Base-by-base conservation (phyloP, 2,797 vertebrate genomes). In the Momotus momota region DNA sequence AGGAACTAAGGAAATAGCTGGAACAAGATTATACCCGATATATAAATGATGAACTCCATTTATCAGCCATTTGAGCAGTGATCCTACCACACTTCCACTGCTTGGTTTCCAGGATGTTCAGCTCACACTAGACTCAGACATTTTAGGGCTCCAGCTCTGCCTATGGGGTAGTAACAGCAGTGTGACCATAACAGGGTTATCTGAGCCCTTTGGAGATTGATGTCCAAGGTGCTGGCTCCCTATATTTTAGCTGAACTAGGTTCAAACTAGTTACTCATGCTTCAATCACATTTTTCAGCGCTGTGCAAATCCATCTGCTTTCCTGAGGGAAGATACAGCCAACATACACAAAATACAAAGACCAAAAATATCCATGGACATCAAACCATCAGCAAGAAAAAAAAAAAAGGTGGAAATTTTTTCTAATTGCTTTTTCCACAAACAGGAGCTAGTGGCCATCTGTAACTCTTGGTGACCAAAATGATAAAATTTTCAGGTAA, bases 151-250 rank as follows among this genome's bases (percentile, higher is more conserved):
- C 12, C 52, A 70, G 58, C 38, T 45, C 52, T 54, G 35, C 26
- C 60, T 33, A 1, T 6, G 19, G 26, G 5, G 21, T 7, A 31
- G 52, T 1, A 1, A 48, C 9, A 78, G 64, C 73, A 77, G 22
- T 1, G 8, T 26, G 57, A 18, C 43, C 1, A 0, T 4, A 12
- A 14, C 26, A 23, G 33, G 21, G 14, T 49, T 9, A 0, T 35
- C 1, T 8, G 9, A 75, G 31, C 38, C 61, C 73, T 71, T 14
- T 64, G 55, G 18, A 67, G 46, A 15, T 0, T 4, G 21, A 26
- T 20, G 15, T 33, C 85, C 81, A 64, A 65, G 49, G 26, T 38
- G 23, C 1, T 21, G 35, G 16, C n/a, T 85, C 35, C 21, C 57
- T 55, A 0, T 2, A 1, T 33, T 82, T 93, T 1, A 48, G 61